These are phyloP conservation scores for Parasteatoda tepidariorum DNA, from an alignment of 1,140 invertebrate species.

Conservation along the genomic window DNA sequence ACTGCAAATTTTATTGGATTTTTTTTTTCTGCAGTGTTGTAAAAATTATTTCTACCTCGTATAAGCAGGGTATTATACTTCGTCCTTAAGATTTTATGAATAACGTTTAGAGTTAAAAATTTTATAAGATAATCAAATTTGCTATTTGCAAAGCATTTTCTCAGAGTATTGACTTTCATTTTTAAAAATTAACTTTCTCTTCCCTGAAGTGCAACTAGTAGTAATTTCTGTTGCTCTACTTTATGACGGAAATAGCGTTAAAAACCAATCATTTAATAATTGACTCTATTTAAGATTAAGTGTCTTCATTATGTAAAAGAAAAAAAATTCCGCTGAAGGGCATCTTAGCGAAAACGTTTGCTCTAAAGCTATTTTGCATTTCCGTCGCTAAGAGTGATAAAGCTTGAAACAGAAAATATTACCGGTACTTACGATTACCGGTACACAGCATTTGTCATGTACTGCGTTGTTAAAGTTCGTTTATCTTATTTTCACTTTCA, in stretches of 20 bases:
- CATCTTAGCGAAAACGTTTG: not conserved
- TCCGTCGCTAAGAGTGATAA: constrained; percentile 45
- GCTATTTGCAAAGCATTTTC: too few relatives aligned
- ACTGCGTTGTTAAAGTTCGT: not conserved
- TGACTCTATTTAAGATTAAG: constrained; percentile 1
- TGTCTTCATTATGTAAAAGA: constrained; percentile 33
- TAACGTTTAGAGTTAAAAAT: too few relatives aligned
- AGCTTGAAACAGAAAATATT: constrained; percentile 9
- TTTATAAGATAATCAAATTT: too few relatives aligned
- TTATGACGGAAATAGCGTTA: constrained; percentile 56
- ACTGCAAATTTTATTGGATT: too few relatives aligned
- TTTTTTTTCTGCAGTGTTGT: too few relatives aligned
- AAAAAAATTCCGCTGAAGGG: constrained; percentile 27
- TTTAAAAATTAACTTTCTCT: too few relatives aligned
- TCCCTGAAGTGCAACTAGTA: too few relatives aligned
- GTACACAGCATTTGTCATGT: constrained; percentile 37
- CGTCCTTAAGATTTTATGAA: too few relatives aligned
- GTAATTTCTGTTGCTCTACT: constrained; percentile 39
- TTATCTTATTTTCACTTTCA: not conserved
- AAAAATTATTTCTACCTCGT: too few relatives aligned
- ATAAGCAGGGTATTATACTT: too few relatives aligned
- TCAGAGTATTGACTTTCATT: too few relatives aligned
- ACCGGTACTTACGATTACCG: constrained; percentile 11
- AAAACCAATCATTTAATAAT: constrained; percentile 50
- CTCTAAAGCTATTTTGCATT: constrained; percentile 34